Base-by-base conservation (phyloP, 2,888 invertebrate species). In the Salpingus planirostris region DNA sequence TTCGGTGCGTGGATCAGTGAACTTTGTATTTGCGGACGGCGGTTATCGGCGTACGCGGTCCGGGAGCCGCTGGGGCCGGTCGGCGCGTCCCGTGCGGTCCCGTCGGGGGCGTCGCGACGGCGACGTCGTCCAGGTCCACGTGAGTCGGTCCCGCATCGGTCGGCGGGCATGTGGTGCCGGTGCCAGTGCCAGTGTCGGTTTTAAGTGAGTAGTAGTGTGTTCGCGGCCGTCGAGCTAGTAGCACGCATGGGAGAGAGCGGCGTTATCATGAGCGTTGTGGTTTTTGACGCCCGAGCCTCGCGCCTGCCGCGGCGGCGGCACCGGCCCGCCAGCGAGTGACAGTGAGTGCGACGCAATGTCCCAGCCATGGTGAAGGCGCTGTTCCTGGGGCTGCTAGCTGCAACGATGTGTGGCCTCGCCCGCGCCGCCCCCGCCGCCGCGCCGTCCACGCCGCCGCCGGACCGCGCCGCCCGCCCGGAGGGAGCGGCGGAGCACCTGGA, bases 361-460 rank as follows among this genome's bases (percentile, higher is more conserved):
- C 60, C 62, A 65, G 65, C 64, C 66, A 66, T 66, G 65, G 64
- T 66, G 63, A 64, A 61, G 59, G 60, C 59, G 62, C 57, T 63
- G 54, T 55, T 64, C 55, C 60, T 63, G 62, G 62, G 64, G 60
- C 57, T 64, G 59, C 55, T 39, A 55, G 59, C 59, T 58, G 58
- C 59, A 55, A 60, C 54, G 51, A 59, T 63, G 59, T 64, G 62
- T 60, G 59, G 57, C 58, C 55, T 59, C 52, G 57, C 57, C 53
- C 53, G 54, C 54, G 56, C 57, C 52, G 57, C 58, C 51, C 59
- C 62, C 49, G 52, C 55, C 46, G 41, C 47, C 38, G 33, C 34
- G 29, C 31, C 33, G 29, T 21, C 43, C 28, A 21, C 38, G 40
- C 28, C 29, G 31, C 34, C 30, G 31, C 31, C 31, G 24, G 21